Conservation (phyloP, 2,797 vertebrate genomes). For the Lepilemur ruficaudatus region DNA sequence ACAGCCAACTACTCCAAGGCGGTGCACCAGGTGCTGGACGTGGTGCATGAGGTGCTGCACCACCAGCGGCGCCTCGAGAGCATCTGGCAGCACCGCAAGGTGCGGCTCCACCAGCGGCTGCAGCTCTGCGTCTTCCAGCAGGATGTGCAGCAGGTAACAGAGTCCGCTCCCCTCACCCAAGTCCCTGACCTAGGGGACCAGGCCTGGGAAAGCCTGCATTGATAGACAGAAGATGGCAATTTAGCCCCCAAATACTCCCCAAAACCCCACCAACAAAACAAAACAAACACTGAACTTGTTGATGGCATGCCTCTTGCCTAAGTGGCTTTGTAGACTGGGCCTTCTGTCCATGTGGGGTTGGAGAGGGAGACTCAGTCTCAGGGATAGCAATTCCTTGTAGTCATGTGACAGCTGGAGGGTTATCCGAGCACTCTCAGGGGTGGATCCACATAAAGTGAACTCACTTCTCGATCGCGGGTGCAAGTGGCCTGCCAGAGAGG, state of each 20-base stretch:
- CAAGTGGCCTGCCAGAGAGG: background rate
- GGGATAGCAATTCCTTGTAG: background rate
- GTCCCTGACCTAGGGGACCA: background rate
- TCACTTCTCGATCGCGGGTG: background rate
- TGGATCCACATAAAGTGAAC: background rate
- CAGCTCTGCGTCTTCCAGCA: conserved; percentile 99
- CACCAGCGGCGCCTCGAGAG: conserved; percentile 97
- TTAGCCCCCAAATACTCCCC: background rate
- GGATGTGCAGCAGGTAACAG: conserved; percentile 96
- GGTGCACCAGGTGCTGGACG: conserved; percentile 96
- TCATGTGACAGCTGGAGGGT: background rate
- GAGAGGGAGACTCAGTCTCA: background rate
- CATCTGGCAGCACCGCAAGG: conserved; percentile 98
- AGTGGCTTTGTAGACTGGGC: background rate
- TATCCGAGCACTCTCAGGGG: background rate
- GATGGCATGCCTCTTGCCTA: background rate
- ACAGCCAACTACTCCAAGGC: conserved; percentile 99
- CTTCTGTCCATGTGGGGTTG: background rate
- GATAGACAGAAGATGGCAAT: background rate
- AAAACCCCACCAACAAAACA: background rate
- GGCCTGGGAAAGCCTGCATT: background rate
- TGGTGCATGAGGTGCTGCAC: conserved; percentile 97
- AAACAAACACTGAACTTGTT: background rate
- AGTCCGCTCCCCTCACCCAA: accelerated
- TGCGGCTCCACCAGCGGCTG: conserved; percentile 96